phyloP scores from a whole-genome alignment of 2,888 invertebrate genomes.

The Antitype chi region DNA sequence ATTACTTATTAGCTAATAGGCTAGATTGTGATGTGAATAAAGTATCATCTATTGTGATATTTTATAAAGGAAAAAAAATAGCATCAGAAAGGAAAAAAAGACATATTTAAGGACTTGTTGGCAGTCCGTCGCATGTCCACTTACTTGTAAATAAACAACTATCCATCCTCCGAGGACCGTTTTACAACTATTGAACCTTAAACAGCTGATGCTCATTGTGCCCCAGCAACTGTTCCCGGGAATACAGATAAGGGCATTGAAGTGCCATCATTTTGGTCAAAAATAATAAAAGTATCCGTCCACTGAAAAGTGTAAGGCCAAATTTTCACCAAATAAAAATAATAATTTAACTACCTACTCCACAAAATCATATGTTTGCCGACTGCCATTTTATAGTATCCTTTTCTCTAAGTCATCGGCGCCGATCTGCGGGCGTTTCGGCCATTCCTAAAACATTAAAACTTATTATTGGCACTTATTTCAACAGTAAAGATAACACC shows the following conservation, averaged over 20 bases:
- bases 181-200: background rate
- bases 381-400: slow-evolving; percentile 71
- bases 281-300: background rate
- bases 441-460: slow-evolving; percentile 79
- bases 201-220: slow-evolving; percentile 39
- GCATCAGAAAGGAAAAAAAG: background rate
- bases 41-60: too few species aligned
- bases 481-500: slow-evolving; percentile 86
- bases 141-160: background rate
- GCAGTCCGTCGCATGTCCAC: slow-evolving; percentile 5
- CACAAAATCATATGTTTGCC: slow-evolving; percentile 60
- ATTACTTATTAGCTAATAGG: too few species aligned
- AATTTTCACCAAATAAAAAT: slow-evolving; percentile 8
- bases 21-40: too few species aligned
- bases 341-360: slow-evolving; percentile 33
- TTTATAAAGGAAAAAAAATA: background rate
- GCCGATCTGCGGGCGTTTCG: slow-evolving; percentile 78
- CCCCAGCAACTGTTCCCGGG: background rate
- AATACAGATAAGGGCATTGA: background rate
- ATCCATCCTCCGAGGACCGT: background rate
- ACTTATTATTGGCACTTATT: slow-evolving; percentile 88
- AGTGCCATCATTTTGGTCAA: background rate
- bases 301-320: background rate
- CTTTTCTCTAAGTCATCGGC: slow-evolving; percentile 79
- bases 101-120: background rate